A percentile compares a stretch with the other conserved stretches of the same genome.
Evolutionary conservation across 2,888 invertebrate species (phyloP).

Genomic region (Monochamus alternatus): DNA sequence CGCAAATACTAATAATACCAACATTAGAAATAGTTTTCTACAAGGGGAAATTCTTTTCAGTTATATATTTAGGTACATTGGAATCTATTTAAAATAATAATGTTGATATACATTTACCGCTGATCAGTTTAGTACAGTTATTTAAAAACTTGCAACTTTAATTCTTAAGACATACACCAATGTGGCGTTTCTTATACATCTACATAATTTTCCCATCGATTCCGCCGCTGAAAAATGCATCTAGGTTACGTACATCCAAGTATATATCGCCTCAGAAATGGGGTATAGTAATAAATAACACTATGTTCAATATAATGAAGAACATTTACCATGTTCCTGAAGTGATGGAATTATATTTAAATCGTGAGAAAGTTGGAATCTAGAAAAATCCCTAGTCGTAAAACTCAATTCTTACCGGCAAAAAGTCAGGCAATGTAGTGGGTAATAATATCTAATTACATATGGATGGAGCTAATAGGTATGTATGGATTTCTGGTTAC

Average conservation of each 20-base stretch:
- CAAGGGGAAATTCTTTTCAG: too few species aligned
- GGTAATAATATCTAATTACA: constrained; percentile 39
- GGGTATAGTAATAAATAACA: constrained; percentile 30
- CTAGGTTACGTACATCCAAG: constrained; percentile 5
- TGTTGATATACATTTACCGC: not conserved
- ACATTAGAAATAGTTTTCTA: too few species aligned
- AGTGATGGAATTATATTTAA: constrained; percentile 43
- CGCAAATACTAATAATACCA: too few species aligned
- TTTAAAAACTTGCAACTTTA: not conserved
- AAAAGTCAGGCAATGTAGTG: constrained; percentile 14
- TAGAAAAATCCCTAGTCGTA: constrained; percentile 36
- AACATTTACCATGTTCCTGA: constrained; percentile 41
- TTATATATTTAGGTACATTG: too few species aligned
- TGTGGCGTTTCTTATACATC: not conserved
- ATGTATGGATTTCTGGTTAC: constrained; percentile 11
- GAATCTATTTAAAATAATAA: not conserved
- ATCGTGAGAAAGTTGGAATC: constrained; percentile 42
- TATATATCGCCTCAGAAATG: constrained; percentile 20
- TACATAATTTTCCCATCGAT: constrained; percentile 23
- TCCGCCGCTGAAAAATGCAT: constrained; percentile 3
- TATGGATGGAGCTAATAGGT: constrained; percentile 5
- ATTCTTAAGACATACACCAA: not conserved
- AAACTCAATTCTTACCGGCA: constrained; percentile 28
- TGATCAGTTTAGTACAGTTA: not conserved
- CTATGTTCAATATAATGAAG: constrained; percentile 40